phyloP scores from a whole-genome alignment of 2,888 invertebrate genomes.

The Drosophila meridiana region DNA sequence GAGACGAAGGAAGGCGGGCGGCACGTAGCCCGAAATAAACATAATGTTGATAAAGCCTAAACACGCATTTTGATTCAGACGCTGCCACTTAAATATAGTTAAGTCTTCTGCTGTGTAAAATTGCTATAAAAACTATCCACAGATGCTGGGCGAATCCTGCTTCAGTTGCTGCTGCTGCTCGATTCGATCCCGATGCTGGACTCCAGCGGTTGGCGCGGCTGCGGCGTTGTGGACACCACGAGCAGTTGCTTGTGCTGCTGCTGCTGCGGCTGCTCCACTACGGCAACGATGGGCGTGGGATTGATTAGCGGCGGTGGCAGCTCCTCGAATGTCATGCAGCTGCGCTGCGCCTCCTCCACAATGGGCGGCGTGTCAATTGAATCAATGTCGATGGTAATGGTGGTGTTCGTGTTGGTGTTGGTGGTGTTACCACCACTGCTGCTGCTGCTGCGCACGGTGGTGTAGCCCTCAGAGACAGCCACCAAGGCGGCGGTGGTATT shows the following conservation, averaged over 20 bases:
- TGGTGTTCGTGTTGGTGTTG: slow-evolving; percentile 24
- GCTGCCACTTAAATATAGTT: slow-evolving; percentile 71
- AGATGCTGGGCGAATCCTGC: neutral
- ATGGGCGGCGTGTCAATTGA: slow-evolving; percentile 77
- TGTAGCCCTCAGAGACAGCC: slow-evolving; percentile 72
- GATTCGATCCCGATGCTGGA: slow-evolving; percentile 21
- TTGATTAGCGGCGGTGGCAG: slow-evolving; percentile 66
- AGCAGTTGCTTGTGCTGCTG: slow-evolving; percentile 20
- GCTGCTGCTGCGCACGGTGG: slow-evolving; percentile 27
- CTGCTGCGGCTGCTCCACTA: slow-evolving; percentile 45
- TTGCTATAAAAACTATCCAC: slow-evolving; percentile 71
- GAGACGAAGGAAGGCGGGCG: slow-evolving; percentile 28
- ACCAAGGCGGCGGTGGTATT: slow-evolving; percentile 82
- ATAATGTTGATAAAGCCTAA: slow-evolving; percentile 11
- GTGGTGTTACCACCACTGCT: slow-evolving; percentile 22
- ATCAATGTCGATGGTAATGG: slow-evolving; percentile 29
- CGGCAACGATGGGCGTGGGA: slow-evolving; percentile 64
- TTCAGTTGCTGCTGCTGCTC: slow-evolving; percentile 9
- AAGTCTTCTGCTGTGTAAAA: slow-evolving; percentile 80
- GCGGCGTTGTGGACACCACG: slow-evolving; percentile 41
- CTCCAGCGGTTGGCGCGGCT: slow-evolving; percentile 65
- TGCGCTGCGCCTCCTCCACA: slow-evolving; percentile 67
- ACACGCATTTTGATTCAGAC: slow-evolving; percentile 58
- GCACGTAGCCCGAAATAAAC: slow-evolving; percentile 11
- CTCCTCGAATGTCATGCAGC: slow-evolving; percentile 66